Evolutionary conservation across 2,113 vertebrate genomes (phyloP).

Genomic region (Kryptolebias marmoratus): DNA sequence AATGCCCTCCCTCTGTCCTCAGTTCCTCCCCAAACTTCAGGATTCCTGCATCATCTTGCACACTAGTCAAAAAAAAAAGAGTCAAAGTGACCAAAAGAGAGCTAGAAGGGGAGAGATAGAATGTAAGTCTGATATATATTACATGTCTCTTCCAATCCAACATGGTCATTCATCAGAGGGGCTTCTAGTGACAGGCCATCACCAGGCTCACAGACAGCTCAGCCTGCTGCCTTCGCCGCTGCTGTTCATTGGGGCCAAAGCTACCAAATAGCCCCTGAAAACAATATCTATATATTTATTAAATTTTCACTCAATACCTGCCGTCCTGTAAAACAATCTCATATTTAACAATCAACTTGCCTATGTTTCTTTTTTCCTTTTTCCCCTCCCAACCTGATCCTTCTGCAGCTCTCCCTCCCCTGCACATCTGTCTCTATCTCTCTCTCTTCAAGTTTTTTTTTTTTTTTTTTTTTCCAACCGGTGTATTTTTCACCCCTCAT

Average conservation of each 20-base stretch:
- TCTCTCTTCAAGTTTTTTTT: constrained; percentile 7
- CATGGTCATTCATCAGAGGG: constrained; percentile 78
- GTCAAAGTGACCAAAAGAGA: constrained; percentile 34
- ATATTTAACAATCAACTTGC: constrained; percentile 78
- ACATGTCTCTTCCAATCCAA: constrained; percentile 82
- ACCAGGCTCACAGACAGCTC: constrained; percentile 73
- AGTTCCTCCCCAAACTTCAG: constrained; percentile 30
- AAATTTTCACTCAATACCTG: constrained; percentile 79
- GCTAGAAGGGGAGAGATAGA: constrained; percentile 46
- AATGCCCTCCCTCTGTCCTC: constrained; percentile 9
- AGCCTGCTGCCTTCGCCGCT: constrained; percentile 58
- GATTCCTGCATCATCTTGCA: constrained; percentile 38
- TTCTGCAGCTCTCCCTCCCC: constrained; percentile 20
- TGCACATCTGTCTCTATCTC: constrained; percentile 31
- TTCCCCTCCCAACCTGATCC: constrained; percentile 10
- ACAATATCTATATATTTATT: constrained; percentile 81
- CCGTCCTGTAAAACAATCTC: constrained; percentile 78
- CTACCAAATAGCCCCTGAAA: constrained; percentile 79
- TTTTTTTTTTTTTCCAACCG: constrained; percentile 32
- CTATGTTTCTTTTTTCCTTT: constrained; percentile 21
- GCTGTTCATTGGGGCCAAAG: constrained; percentile 60
- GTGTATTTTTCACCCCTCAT: constrained; percentile 24
- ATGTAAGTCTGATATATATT: constrained; percentile 84
- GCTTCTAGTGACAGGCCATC: constrained; percentile 81
- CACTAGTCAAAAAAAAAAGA: constrained; percentile 26